phyloP scores from a whole-genome alignment of 1,140 invertebrate species.

The Conus ventricosus region DNA sequence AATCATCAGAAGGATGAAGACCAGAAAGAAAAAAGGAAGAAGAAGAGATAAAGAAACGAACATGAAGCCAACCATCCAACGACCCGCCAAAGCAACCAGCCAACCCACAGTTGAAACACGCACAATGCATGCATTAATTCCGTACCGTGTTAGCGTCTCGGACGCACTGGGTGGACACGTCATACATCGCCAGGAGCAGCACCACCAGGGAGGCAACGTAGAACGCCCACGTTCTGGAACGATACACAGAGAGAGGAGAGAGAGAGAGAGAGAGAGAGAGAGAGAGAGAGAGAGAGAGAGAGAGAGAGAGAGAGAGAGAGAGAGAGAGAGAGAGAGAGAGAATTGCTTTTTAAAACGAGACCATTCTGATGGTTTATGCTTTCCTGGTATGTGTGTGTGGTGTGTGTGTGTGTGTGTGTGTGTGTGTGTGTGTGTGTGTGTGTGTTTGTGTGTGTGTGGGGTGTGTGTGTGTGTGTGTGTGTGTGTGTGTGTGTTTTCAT shows the following conservation, averaged over 20 bases:
- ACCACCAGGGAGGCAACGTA: slow-evolving; percentile 62
- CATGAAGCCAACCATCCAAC: no score
- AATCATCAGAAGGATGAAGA: no score
- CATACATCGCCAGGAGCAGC: slow-evolving; percentile 57
- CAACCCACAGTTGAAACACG: no score
- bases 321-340: background rate
- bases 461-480: no score
- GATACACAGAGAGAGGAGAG: background rate
- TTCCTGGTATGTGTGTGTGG: no score
- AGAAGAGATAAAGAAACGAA: background rate
- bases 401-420: no score
- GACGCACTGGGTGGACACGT: slow-evolving; percentile 48
- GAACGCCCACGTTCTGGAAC: slow-evolving; percentile 63
- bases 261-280: background rate
- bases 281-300: background rate
- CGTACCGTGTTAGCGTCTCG: slow-evolving; percentile 1
- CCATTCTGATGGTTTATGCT: no score
- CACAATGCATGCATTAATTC: no score
- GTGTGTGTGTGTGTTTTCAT: no score
- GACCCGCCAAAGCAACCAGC: no score
- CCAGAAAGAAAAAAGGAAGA: background rate
- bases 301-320: background rate
- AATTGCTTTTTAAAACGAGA: background rate
- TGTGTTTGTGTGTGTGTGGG: no score
- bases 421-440: no score